Percentiles rank a stretch among this genome's conserved stretches.
These are phyloP conservation scores for Varecia variegata DNA, from an alignment of 2,797 vertebrate species.

Conservation along the genomic window DNA sequence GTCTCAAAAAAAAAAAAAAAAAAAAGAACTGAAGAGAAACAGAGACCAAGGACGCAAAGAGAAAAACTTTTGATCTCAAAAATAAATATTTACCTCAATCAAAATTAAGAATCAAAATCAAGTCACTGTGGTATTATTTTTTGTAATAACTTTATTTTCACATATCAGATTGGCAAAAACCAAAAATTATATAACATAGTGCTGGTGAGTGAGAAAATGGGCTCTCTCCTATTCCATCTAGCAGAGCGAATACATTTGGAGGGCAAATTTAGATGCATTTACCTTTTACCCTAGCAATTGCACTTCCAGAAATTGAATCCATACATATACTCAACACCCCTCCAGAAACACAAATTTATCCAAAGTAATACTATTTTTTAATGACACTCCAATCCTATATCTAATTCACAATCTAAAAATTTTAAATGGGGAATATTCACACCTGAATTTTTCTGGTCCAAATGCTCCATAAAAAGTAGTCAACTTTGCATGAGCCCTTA, in stretches of 20 bases:
- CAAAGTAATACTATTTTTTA: neutral
- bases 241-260: neutral
- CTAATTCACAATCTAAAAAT: neutral
- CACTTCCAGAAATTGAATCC: neutral
- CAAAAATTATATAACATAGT: neutral
- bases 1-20: neutral
- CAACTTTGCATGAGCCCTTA: slow-evolving; percentile 91
- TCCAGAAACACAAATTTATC: neutral
- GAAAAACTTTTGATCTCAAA: neutral
- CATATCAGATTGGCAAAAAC: neutral
- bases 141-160: neutral
- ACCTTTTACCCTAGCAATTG: neutral
- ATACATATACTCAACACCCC: neutral
- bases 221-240: neutral
- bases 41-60: neutral
- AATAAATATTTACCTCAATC: neutral
- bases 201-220: neutral
- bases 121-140: neutral
- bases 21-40: neutral
- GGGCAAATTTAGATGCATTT: neutral
- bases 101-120: neutral
- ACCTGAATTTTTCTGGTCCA: slow-evolving; percentile 93
- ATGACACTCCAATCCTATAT: neutral
- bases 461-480: slow-evolving; percentile 94
- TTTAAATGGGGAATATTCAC: slow-evolving; percentile 50